Evolutionary conservation across 2,888 invertebrate species (phyloP).

Genomic region (Pseudococcus longispinus): DNA sequence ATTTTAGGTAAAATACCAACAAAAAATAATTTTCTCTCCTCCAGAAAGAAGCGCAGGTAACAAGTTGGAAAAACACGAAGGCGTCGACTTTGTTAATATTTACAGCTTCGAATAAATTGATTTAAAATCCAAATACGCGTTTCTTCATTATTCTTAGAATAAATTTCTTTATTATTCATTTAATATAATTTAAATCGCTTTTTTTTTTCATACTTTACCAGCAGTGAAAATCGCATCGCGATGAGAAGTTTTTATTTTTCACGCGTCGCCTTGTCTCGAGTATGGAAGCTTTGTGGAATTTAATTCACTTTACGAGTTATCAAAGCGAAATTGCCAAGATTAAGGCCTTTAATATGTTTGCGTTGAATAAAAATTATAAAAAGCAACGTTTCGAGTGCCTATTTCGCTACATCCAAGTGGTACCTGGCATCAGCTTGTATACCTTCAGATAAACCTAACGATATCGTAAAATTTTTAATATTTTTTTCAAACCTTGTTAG

Average conservation of each 20-base stretch:
- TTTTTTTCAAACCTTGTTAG: no score
- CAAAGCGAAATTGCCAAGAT: conserved; percentile 9
- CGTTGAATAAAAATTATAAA: not conserved
- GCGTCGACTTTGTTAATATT: conserved; percentile 16
- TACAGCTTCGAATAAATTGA: conserved; percentile 29
- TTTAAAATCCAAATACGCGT: conserved; percentile 8
- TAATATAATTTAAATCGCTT: conserved; percentile 24
- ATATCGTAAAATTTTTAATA: no score
- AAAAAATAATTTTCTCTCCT: conserved; percentile 12
- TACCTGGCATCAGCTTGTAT: no score
- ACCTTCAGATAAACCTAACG: no score
- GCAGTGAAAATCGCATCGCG: not conserved
- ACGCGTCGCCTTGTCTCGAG: not conserved
- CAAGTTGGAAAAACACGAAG: not conserved
- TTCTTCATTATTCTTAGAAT: conserved; percentile 15
- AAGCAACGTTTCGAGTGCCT: not conserved
- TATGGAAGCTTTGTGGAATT: not conserved
- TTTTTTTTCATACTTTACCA: not conserved
- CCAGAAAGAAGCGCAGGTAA: not conserved
- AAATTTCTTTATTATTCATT: conserved; percentile 23
- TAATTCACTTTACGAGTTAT: conserved; percentile 17
- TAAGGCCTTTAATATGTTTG: not conserved
- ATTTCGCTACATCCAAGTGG: not conserved
- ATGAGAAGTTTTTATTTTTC: not conserved
- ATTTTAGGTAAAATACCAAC: not conserved